phyloP scores from a whole-genome alignment of 2,797 vertebrate genomes.

The Gallirallus australis region DNA sequence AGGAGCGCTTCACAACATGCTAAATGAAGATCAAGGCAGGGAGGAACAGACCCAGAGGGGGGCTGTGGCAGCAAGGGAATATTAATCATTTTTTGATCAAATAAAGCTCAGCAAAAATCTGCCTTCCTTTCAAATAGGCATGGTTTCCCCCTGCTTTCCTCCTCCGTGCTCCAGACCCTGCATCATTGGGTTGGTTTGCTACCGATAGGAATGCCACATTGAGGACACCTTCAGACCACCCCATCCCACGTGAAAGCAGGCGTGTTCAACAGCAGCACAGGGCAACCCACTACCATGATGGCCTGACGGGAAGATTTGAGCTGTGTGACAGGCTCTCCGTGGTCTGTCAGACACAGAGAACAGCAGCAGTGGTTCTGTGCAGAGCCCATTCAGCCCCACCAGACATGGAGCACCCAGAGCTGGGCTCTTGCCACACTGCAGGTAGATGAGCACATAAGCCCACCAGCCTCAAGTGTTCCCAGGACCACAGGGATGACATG shows the following conservation, averaged over 20 bases:
- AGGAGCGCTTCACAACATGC: neutral
- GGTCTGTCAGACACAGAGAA: neutral
- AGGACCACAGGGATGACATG: accelerated
- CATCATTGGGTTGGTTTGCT: neutral
- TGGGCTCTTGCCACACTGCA: accelerated
- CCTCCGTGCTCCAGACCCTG: neutral
- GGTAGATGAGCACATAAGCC: neutral
- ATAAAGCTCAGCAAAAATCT: neutral
- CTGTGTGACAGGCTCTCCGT: accelerated
- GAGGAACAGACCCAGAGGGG: neutral
- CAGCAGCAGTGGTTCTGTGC: neutral
- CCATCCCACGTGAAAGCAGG: accelerated
- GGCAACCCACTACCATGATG: neutral
- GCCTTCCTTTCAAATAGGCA: neutral
- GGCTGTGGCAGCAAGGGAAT: neutral
- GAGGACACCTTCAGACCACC: neutral
- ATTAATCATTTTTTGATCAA: neutral
- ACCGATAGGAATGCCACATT: accelerated
- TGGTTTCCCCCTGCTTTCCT: neutral
- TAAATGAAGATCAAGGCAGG: neutral
- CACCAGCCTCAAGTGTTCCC: neutral
- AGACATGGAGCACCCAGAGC: neutral
- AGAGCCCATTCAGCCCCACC: accelerated
- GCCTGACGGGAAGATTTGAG: neutral
- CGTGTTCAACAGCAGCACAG: neutral